These are phyloP conservation scores for Aradus depressus DNA, from an alignment of 2,888 invertebrate species.

Conservation along the genomic window DNA sequence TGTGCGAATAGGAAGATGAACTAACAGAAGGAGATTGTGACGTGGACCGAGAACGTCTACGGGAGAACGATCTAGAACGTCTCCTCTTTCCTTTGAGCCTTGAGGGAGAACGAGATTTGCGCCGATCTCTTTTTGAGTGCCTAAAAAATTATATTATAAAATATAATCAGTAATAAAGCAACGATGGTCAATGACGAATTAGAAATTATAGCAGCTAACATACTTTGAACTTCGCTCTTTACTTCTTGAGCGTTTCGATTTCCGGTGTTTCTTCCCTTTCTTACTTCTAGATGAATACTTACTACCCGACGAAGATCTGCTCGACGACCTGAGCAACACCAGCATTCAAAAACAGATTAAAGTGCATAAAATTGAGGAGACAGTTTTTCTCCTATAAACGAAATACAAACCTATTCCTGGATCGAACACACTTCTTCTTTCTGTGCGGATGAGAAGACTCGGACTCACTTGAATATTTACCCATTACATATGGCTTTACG, in stretches of 20 bases:
- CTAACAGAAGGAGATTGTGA: conserved; percentile 10
- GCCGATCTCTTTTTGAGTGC: conserved; percentile 1
- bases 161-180: neutral
- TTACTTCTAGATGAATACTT: conserved; percentile 22
- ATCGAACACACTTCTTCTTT: conserved; percentile 16
- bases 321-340: conserved; percentile 19
- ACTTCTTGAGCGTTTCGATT: conserved; percentile 25
- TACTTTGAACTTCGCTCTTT: conserved; percentile 26
- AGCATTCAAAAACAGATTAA: neutral
- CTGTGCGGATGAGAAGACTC: conserved; percentile 23
- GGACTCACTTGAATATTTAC: conserved; percentile 29
- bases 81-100: conserved; percentile 12
- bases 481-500: too few relatives aligned
- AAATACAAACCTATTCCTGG: conserved; percentile 9
- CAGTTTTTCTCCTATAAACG: neutral
- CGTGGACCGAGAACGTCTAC: conserved; percentile 19
- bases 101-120: conserved; percentile 11
- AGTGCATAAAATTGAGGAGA: neutral
- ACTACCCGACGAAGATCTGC: conserved; percentile 21
- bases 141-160: conserved; percentile 7
- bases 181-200: neutral
- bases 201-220: neutral
- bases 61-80: conserved; percentile 13
- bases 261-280: conserved; percentile 21
- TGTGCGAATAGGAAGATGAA: conserved; percentile 14